phyloP scores from a whole-genome alignment of 2,797 vertebrate genomes.

The Centropyge bicolor region DNA sequence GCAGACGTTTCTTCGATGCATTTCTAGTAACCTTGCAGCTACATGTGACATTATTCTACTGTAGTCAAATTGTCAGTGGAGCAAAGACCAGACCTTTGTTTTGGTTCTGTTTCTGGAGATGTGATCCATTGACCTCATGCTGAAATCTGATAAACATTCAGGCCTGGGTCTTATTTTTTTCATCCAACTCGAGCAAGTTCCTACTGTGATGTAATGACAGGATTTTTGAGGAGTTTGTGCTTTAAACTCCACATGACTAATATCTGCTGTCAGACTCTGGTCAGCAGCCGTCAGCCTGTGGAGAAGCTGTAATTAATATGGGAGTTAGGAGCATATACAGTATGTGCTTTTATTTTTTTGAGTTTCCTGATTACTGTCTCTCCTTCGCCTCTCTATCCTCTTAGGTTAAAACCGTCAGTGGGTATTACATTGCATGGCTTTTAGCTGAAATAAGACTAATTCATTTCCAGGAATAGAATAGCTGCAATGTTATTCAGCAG shows the following conservation, averaged over 20 bases:
- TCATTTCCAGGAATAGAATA: slow-evolving; percentile 61
- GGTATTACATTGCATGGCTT: slow-evolving; percentile 54
- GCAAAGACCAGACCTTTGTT: slow-evolving; percentile 1
- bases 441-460: slow-evolving; percentile 68
- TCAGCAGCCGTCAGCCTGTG: slow-evolving; percentile 37
- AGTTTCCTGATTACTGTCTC: slow-evolving; percentile 21
- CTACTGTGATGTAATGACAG: not conserved
- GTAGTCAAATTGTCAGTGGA: no score
- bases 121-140: not conserved
- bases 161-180: not conserved
- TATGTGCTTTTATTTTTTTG: slow-evolving; percentile 20
- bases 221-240: not conserved
- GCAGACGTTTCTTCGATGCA: not conserved
- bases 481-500: slow-evolving; percentile 33
- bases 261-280: slow-evolving; percentile 35
- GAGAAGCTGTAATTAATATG: slow-evolving; percentile 47
- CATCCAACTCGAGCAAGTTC: not conserved
- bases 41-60: no score
- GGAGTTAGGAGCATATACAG: not conserved
- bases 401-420: slow-evolving; percentile 59
- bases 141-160: slow-evolving; percentile 13
- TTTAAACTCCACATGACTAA: not conserved
- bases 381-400: slow-evolving; percentile 59
- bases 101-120: not conserved
- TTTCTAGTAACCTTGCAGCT: no score